Evolutionary conservation across 2,888 invertebrate genomes (phyloP), one percentile per base, ranked within the genome.

Genomic region (Nemoura dubitans): DNA sequence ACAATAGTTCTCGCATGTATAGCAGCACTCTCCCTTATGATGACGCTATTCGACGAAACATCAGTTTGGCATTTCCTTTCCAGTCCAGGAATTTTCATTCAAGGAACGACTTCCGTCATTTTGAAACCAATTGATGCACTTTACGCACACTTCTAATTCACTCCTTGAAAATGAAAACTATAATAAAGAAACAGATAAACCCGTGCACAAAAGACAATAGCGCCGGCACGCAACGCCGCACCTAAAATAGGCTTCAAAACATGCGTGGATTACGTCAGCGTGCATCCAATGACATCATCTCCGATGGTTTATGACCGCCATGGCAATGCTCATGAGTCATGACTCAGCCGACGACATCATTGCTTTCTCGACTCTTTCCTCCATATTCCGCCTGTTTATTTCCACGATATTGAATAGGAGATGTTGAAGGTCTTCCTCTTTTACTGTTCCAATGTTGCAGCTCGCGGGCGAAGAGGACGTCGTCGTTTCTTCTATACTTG

Each of bases 261-360:
- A 59, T 59, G 59, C 59, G 59, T 59, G 59, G 2, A 59, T 59
- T 59, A 59, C 59, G 21, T 59, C 59, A 59, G 1, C 59, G 21
- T 59, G 59, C 59, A 59, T 59, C n/a, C 59, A 10, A 59, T 59
- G 59, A 59, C 59, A 59, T 59, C 59, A 59, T 59, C 59, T 59
- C 21, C 59, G 14, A 10, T 59, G 59, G 6, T 21, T 59, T 59
- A 36, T 36, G 59, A 21, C 59, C 59, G 14, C 59, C 36, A 36
- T 36, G 10, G 36, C 36, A 36, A 6, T 36, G 36, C 36, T 36
- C n/a, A n/a, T n/a, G n/a, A n/a, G n/a, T 59, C 21, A 59, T 59
- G 59, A 59, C 16, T 59, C 59, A 59, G 10, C 14, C 2, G 10
- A 16, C 59, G 16, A 59, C 59, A 59, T 59, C 59, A 21, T 21